phyloP scores from a whole-genome alignment of 2,797 vertebrate genomes.

The Erpetoichthys calabaricus region DNA sequence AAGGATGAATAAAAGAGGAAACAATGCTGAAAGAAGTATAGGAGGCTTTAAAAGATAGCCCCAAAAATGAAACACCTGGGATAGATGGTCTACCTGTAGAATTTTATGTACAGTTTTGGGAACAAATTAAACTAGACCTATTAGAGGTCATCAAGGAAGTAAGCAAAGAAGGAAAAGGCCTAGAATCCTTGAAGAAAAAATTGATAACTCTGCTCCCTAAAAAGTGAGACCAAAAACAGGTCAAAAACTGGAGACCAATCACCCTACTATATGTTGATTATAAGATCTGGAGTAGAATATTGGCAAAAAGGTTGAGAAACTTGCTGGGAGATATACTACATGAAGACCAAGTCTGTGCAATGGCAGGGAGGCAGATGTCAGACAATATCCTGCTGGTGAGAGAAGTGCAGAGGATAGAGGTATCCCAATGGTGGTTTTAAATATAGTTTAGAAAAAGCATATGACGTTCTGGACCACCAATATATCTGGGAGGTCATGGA shows the following conservation, averaged over 20 bases:
- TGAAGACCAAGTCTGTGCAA: background rate
- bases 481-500: too few relatives aligned
- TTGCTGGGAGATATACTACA: background rate
- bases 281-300: background rate
- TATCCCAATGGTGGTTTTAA: too few relatives aligned
- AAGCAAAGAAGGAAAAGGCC: background rate
- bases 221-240: background rate
- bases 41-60: too few relatives aligned
- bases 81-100: background rate
- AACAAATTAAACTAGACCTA: background rate
- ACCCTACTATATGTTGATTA: background rate
- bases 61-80: conserved; percentile 1
- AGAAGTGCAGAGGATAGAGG: background rate
- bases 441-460: too few relatives aligned
- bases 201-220: background rate
- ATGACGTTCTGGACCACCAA: too few relatives aligned
- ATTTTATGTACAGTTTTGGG: background rate
- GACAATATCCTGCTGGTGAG: background rate
- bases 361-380: background rate
- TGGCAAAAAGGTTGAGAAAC: background rate
- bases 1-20: too few relatives aligned
- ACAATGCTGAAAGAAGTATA: too few relatives aligned
- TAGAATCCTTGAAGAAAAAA: background rate
- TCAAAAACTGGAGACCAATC: conserved; percentile 2
- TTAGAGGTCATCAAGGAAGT: background rate